phyloP scores from a whole-genome alignment of 2,888 invertebrate genomes.

The Cepaea hortensis region DNA sequence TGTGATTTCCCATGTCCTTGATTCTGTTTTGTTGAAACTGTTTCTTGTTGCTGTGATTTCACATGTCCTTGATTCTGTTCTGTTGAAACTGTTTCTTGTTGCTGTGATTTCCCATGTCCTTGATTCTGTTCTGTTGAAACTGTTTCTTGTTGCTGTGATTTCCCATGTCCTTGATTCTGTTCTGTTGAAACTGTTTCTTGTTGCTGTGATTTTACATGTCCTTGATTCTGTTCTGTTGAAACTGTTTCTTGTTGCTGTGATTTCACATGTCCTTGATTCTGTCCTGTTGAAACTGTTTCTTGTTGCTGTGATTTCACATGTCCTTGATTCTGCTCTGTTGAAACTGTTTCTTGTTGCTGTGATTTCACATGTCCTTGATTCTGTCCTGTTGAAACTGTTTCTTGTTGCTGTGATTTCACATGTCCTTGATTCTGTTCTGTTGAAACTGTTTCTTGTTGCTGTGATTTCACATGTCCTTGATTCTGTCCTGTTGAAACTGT shows the following conservation, averaged over 20 bases:
- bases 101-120: background rate
- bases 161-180: background rate
- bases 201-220: background rate
- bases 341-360: background rate
- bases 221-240: too few species aligned
- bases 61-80: background rate
- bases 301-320: too few species aligned
- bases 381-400: background rate
- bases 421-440: background rate
- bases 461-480: background rate
- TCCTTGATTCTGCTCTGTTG: too few species aligned
- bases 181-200: background rate
- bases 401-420: background rate
- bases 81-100: background rate
- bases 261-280: too few species aligned
- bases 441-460: background rate
- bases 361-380: background rate
- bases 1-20: background rate
- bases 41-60: background rate
- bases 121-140: background rate
- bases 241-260: too few species aligned
- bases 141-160: background rate
- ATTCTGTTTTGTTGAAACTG: background rate
- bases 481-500: background rate
- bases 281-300: too few species aligned